phyloP scores from a whole-genome alignment of 2,888 invertebrate genomes.

The Ennomos fuscantarius region DNA sequence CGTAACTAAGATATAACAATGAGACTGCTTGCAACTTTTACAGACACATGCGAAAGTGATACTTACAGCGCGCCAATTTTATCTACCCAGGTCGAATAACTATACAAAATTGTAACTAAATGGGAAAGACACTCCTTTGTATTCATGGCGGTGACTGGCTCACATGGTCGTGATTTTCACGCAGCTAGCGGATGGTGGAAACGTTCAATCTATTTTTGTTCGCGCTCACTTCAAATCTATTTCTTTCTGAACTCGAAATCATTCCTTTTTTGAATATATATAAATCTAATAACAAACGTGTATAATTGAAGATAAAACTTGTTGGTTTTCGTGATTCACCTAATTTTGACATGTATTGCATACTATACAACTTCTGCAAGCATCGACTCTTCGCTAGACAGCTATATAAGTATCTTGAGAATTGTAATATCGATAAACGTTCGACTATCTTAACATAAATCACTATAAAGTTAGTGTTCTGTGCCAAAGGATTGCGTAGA shows the following conservation, averaged over 20 bases:
- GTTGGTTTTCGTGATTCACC: no score
- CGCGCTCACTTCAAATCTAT: slow-evolving; percentile 1
- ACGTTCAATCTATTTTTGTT: slow-evolving; percentile 15
- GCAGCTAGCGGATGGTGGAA: slow-evolving; percentile 12
- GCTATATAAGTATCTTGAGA: no score
- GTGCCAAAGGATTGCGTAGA: no score
- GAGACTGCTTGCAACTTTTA: slow-evolving; percentile 5
- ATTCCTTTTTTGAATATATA: neutral
- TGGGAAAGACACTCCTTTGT: slow-evolving; percentile 4
- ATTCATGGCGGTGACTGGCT: slow-evolving; percentile 21
- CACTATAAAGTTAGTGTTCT: no score
- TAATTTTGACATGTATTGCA: no score
- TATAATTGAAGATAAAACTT: no score
- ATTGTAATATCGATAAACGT: no score
- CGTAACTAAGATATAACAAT: slow-evolving; percentile 10
- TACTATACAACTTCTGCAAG: no score
- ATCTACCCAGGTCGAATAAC: no score
- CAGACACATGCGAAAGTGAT: slow-evolving; percentile 16
- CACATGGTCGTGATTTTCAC: slow-evolving; percentile 27
- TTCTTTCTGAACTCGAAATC: neutral
- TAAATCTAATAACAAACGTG: no score
- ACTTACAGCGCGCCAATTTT: neutral
- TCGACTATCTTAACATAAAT: no score
- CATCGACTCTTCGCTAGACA: no score
- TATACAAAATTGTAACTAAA: slow-evolving; percentile 6